Conservation (phyloP, 2,113 vertebrate species). For the Indri indri region DNA sequence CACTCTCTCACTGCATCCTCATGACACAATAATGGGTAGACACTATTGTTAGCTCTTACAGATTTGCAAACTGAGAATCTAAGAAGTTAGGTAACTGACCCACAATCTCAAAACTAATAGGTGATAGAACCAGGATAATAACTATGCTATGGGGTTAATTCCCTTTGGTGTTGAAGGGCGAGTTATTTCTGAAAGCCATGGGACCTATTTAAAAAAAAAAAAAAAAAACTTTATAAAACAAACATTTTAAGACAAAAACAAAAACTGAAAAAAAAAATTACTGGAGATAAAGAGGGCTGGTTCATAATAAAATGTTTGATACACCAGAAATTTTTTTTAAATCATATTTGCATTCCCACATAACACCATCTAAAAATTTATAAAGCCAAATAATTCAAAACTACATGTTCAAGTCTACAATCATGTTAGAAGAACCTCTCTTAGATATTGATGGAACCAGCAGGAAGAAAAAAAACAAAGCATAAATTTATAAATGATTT, state of each 20-base stretch:
- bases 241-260: not conserved
- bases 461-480: not conserved
- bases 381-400: constrained; percentile 25
- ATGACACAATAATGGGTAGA: not conserved
- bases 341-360: not conserved
- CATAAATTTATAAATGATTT: not conserved
- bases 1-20: not conserved
- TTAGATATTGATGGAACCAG: not conserved
- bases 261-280: not conserved
- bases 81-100: not conserved
- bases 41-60: not conserved
- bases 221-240: not conserved
- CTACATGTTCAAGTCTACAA: not conserved
- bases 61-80: not conserved
- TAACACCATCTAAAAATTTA: not conserved
- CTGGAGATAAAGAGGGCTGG: not conserved
- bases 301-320: not conserved
- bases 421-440: not conserved
- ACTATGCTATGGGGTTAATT: not conserved
- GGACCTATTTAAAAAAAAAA: not conserved
- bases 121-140: not conserved
- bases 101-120: not conserved
- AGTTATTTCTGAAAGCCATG: not conserved
- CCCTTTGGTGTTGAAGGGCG: not conserved
- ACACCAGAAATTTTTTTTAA: not conserved